Percentiles rank a stretch among this genome's conserved stretches.
These are phyloP conservation scores for Sinocyclocheilus anophthalmus DNA, from an alignment of 2,113 vertebrate genomes.

Conservation along the genomic window DNA sequence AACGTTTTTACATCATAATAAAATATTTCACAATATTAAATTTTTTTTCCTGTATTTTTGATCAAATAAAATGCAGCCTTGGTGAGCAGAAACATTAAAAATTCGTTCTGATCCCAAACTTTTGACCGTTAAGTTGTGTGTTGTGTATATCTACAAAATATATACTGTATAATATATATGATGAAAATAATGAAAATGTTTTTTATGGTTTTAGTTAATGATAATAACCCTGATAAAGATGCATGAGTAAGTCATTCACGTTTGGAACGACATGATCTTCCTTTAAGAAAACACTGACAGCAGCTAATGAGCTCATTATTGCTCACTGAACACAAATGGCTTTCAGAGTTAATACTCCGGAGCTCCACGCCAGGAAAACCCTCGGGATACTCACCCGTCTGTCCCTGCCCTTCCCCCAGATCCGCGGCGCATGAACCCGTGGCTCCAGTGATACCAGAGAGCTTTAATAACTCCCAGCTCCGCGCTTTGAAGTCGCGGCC, in stretches of 20 bases:
- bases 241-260: neutral
- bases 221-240: neutral
- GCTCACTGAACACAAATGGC: slow-evolving; percentile 13
- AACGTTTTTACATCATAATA: too few species aligned
- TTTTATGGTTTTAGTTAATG: too few species aligned
- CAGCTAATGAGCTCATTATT: slow-evolving; percentile 15
- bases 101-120: too few species aligned
- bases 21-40: too few species aligned
- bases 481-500: slow-evolving; percentile 77
- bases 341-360: slow-evolving; percentile 7
- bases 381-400: slow-evolving; percentile 8
- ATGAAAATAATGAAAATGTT: too few species aligned
- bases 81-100: too few species aligned
- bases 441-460: slow-evolving; percentile 76
- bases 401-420: slow-evolving; percentile 59
- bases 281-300: neutral
- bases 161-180: too few species aligned
- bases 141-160: too few species aligned
- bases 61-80: too few species aligned
- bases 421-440: slow-evolving; percentile 53
- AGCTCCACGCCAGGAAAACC: slow-evolving; percentile 14
- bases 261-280: neutral
- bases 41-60: too few species aligned
- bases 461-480: slow-evolving; percentile 77
- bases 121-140: too few species aligned